A percentile compares a stretch with the other conserved stretches of the same genome.
Conservation (phyloP, 2,888 invertebrate species). For the Stramonita haemastoma region DNA sequence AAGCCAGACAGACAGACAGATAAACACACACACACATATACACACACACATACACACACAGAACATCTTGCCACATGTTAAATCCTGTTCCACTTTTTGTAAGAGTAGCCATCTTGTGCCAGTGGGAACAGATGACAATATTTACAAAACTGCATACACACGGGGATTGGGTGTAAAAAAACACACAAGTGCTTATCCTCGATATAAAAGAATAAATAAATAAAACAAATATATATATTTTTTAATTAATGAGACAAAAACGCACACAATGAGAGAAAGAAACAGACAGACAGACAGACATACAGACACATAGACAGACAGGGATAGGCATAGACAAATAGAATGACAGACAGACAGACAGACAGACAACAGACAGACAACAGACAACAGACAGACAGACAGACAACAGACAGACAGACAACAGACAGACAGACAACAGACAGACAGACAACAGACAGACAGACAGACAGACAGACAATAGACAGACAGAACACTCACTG, state of each 20-base stretch:
- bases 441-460: not conserved
- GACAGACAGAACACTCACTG: slow-evolving; percentile 28
- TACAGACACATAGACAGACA: not conserved
- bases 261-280: not conserved
- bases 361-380: not conserved
- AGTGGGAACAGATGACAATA: no score
- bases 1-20: not conserved
- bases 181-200: no score
- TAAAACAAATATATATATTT: no score
- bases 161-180: no score
- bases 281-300: not conserved
- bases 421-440: not conserved
- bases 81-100: no score
- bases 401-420: not conserved
- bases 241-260: no score
- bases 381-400: no score
- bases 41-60: not conserved
- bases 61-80: no score
- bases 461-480: not conserved
- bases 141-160: no score
- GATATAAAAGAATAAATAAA: no score
- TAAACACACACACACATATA: not conserved
- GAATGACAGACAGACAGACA: not conserved
- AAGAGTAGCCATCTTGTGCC: no score
- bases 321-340: not conserved